These are phyloP conservation scores for Aquatica leii DNA, from an alignment of 2,888 invertebrate species.

Conservation along the genomic window DNA sequence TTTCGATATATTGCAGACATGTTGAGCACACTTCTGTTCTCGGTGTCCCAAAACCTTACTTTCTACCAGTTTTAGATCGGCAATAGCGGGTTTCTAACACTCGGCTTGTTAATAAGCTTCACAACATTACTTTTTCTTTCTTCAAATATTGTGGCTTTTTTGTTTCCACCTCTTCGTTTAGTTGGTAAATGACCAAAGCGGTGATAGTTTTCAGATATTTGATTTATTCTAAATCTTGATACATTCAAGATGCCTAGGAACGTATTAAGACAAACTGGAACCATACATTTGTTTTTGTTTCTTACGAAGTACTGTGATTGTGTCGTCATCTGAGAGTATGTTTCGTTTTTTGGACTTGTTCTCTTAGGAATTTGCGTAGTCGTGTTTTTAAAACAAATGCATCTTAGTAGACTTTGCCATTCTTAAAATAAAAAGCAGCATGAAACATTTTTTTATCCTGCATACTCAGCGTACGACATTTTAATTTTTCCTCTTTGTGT, in stretches of 20 bases:
- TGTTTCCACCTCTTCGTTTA: constrained; percentile 38
- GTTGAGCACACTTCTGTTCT: too few relatives aligned
- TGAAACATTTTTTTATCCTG: constrained; percentile 4
- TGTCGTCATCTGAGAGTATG: constrained; percentile 2
- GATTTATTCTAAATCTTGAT: constrained; percentile 12
- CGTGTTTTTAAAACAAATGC: constrained; percentile 2
- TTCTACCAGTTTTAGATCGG: too few relatives aligned
- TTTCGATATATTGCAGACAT: too few relatives aligned
- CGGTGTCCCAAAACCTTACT: constrained; percentile 24
- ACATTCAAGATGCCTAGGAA: constrained; percentile 7
- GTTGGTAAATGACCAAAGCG: constrained; percentile 30
- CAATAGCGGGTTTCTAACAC: too few relatives aligned
- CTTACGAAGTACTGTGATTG: constrained; percentile 11
- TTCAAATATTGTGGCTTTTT: constrained; percentile 26
- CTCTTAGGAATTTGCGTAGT: constrained; percentile 13
- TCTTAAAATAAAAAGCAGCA: constrained; percentile 5
- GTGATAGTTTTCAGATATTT: constrained; percentile 27
- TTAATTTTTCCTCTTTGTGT: constrained; percentile 12
- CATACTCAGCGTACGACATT: constrained; percentile 7
- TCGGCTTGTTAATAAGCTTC: constrained; percentile 10
- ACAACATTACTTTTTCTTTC: background rate
- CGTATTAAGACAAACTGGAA: constrained; percentile 14
- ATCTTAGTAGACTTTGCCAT: constrained; percentile 6
- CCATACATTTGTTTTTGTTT: constrained; percentile 7
- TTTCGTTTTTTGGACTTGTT: constrained; percentile 2